Evolutionary conservation across 2,113 vertebrate species (phyloP).

Genomic region (Cichladusa arquata): DNA sequence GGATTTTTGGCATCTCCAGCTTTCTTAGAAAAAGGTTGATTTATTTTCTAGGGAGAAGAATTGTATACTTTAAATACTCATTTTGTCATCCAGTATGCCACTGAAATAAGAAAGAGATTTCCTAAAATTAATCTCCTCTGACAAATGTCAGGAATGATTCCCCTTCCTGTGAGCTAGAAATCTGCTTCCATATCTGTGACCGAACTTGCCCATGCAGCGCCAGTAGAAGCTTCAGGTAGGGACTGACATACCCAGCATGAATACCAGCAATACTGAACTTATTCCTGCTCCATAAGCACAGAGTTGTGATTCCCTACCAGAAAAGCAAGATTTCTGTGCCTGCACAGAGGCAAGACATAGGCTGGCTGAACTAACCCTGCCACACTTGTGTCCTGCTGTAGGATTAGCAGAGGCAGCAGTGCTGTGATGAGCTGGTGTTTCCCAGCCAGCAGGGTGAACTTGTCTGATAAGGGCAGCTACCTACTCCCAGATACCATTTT

Average conservation of each 20-base stretch:
- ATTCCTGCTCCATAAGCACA: neutral
- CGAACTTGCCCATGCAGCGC: neutral
- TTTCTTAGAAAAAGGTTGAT: neutral
- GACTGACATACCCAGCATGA: neutral
- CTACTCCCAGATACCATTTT: neutral
- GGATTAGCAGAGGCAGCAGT: neutral
- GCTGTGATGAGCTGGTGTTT: neutral
- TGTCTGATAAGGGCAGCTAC: neutral
- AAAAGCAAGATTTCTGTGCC: neutral
- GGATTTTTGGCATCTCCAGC: neutral
- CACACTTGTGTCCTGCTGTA: neutral
- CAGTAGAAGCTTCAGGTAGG: neutral
- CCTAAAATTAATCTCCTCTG: neutral
- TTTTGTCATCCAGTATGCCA: neutral
- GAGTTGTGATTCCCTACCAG: neutral
- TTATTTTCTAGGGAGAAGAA: neutral
- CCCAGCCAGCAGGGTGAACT: neutral
- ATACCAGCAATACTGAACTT: neutral
- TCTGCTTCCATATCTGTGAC: neutral
- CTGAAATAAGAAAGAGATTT: neutral
- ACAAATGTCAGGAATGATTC: neutral
- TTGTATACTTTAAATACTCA: neutral
- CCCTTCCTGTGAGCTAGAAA: neutral
- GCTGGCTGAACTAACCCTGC: neutral
- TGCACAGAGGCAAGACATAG: fast-evolving